Evolutionary conservation across 2,113 vertebrate genomes (phyloP), one percentile per base, ranked within the genome.

Genomic region (Prietella phreatophila): DNA sequence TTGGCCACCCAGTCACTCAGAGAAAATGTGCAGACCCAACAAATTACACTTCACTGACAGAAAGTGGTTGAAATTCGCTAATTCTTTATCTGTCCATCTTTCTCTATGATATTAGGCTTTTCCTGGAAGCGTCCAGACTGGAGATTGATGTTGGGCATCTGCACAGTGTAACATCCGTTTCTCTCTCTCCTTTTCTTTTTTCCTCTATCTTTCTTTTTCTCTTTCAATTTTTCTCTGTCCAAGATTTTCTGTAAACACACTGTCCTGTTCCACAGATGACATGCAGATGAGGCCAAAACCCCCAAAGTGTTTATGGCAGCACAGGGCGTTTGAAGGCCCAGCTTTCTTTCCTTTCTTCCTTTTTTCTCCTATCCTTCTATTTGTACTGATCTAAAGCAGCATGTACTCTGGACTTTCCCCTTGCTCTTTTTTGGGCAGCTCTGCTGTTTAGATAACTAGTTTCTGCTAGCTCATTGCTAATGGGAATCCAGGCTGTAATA

Each of bases 171-270:
- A 90, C 83, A 84, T 86, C 69, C 83, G 61, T 56, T 36, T 65
- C 55, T 85, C 47, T 65, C 55, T 75, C 63, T 79, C 33, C 67
- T 42, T 85, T 39, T 88, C 17, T 80, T n/a, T 88, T 42, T 88
- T 15, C 80, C 27, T 65, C 17, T 86, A 27, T 86, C 73, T 78
- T 25, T 36, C 20, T 63, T 2, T 85, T 56, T 58, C 50, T 58
- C 19, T 60, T 36, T 58, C 17, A 19, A 33, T 76, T 67, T 85
- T 76, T 85, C 76, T 86, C 67, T 75, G 33, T 89, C 76, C 42
- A 58, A 86, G 82, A 22, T 63, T 33, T 85, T 88, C 83, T 91
- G n/a, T 89, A 90, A 89, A 90, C 91, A 89, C 47, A 85, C 55
- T 89, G 85, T 80, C 88, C 87, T 61, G 78, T 42, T 63, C 86